Evolutionary conservation across 2,113 vertebrate genomes (phyloP).

Genomic region (Orthonyx spaldingii): DNA sequence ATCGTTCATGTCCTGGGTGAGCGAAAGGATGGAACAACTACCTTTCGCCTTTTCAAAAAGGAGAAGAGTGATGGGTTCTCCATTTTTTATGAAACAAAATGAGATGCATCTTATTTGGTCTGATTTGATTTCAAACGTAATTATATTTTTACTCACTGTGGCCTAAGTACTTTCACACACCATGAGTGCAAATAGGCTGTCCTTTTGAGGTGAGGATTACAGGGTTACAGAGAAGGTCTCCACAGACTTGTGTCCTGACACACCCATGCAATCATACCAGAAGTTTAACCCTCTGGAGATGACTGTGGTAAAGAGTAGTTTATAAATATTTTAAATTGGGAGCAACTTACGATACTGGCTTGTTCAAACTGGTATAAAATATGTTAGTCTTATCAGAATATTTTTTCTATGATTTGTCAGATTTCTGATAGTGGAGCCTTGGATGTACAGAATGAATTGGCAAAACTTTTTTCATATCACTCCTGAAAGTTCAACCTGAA

Average conservation of each 20-base stretch:
- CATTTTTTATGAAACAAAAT: conserved; percentile 11
- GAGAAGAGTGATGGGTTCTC: background rate
- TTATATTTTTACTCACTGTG: background rate
- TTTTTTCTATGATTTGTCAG: background rate
- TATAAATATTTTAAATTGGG: background rate
- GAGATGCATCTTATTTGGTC: background rate
- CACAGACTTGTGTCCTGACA: background rate
- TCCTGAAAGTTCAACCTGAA: background rate
- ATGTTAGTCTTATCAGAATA: background rate
- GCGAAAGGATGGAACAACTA: background rate
- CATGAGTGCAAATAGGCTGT: background rate
- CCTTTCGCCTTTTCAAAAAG: background rate
- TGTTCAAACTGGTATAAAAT: background rate
- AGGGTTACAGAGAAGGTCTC: background rate
- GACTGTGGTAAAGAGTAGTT: background rate
- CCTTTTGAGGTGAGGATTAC: background rate
- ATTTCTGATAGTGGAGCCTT: background rate
- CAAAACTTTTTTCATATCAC: background rate
- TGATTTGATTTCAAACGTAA: background rate
- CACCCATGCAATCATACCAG: background rate
- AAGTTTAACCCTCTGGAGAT: background rate
- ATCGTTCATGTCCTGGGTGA: background rate
- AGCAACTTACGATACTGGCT: background rate
- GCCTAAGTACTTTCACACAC: background rate
- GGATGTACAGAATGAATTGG: background rate